phyloP scores from a whole-genome alignment of 2,797 vertebrate species.

The Botia almorhae region DNA sequence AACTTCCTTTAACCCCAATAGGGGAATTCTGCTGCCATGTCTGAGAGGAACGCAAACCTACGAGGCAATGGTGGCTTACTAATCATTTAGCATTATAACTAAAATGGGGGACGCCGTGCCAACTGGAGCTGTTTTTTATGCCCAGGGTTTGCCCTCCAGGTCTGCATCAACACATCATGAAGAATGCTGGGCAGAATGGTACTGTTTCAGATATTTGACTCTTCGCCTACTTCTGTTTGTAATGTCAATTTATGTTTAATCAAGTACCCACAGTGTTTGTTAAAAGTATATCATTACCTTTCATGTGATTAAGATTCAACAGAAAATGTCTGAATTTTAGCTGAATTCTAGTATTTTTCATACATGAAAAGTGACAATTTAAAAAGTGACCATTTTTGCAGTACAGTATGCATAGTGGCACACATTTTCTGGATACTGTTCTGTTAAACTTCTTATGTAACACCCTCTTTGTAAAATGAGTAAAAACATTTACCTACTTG shows the following conservation, averaged over 20 bases:
- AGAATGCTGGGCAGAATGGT: slow-evolving; percentile 71
- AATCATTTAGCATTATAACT: slow-evolving; percentile 64
- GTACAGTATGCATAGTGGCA: too few species aligned
- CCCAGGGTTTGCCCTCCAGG: slow-evolving; percentile 63
- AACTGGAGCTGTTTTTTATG: slow-evolving; percentile 66
- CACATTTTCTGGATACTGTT: too few species aligned
- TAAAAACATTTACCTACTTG: too few species aligned
- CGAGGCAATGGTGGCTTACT: slow-evolving; percentile 54
- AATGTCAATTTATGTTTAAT: slow-evolving; percentile 72
- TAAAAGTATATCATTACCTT: not conserved
- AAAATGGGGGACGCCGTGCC: slow-evolving; percentile 60
- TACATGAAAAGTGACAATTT: too few species aligned
- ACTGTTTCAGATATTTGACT: slow-evolving; percentile 74
- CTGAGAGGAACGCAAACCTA: slow-evolving; percentile 46
- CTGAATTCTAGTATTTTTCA: too few species aligned
- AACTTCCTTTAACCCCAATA: slow-evolving; percentile 60
- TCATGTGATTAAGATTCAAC: not conserved
- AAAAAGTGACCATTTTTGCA: too few species aligned
- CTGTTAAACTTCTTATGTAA: too few species aligned
- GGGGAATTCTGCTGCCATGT: slow-evolving; percentile 61
- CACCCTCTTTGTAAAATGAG: too few species aligned
- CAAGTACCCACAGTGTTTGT: slow-evolving; percentile 9
- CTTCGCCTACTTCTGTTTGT: slow-evolving; percentile 3
- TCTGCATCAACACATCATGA: slow-evolving; percentile 74
- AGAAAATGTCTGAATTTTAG: not conserved